Evolutionary conservation across 2,797 vertebrate species (phyloP).

Genomic region (Muscicapa striata): DNA sequence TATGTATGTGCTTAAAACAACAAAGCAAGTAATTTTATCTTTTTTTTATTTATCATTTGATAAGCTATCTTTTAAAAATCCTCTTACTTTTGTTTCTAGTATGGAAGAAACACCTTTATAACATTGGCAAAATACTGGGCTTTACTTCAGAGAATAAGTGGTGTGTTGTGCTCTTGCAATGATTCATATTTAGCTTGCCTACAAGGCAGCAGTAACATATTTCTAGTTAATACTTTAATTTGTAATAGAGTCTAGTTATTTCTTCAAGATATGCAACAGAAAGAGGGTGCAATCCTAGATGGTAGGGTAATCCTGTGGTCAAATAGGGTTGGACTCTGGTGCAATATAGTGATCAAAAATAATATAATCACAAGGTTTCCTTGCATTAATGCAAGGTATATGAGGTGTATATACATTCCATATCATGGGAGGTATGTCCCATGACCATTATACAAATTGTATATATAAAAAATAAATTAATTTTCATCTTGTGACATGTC

Average conservation of each 20-base stretch:
- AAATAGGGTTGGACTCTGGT: neutral
- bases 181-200: neutral
- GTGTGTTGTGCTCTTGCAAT: neutral
- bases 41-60: conserved; percentile 61
- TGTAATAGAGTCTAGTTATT: neutral
- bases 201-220: neutral
- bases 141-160: conserved; percentile 19
- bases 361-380: neutral
- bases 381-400: neutral
- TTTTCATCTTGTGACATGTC: neutral
- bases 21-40: conserved; percentile 59
- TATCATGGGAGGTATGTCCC: neutral
- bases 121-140: neutral
- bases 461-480: neutral
- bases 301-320: neutral
- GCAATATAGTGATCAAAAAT: neutral
- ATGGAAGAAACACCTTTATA: conserved; percentile 21
- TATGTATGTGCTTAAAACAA: conserved; percentile 57
- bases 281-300: neutral
- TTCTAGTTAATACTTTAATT: neutral
- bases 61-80: conserved; percentile 56
- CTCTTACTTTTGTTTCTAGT: conserved; percentile 40
- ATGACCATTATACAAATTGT: neutral
- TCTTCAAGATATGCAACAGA: neutral
- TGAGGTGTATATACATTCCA: neutral